A percentile compares a stretch with the other conserved stretches of the same genome.
phyloP scores from a whole-genome alignment of 2,888 invertebrate species.

The Eudemis profundana region DNA sequence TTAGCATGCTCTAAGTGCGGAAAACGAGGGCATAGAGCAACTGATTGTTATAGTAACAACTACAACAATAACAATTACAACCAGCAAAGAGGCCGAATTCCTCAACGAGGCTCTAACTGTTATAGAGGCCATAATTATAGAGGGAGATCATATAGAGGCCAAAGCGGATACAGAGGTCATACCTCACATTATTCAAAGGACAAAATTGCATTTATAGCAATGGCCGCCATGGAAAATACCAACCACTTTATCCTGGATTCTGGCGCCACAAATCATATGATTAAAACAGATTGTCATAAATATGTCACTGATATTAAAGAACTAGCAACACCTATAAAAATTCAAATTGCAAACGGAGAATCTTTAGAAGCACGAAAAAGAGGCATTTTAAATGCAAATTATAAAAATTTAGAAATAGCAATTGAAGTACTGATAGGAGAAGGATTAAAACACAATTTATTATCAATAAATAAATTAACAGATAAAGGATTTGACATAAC shows the following conservation, averaged over 20 bases:
- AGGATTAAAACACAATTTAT: conserved; percentile 8
- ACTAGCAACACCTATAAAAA: conserved; percentile 16
- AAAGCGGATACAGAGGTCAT: neutral
- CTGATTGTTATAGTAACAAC: neutral
- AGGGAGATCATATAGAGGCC: neutral
- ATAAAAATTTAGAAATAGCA: neutral
- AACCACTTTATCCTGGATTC: conserved; percentile 1
- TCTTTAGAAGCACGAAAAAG: neutral
- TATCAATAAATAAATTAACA: conserved; percentile 9
- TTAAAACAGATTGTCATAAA: conserved; percentile 14
- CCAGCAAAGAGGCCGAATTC: neutral
- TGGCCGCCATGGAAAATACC: conserved; percentile 12
- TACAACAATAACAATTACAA: neutral
- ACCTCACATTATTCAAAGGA: neutral
- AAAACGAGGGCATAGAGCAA: neutral
- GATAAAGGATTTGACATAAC: neutral
- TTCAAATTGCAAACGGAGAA: conserved; percentile 6
- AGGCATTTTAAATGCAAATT: conserved; percentile 2
- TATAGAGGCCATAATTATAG: conserved; percentile 1
- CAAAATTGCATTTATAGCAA: conserved; percentile 9
- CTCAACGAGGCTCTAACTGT: neutral
- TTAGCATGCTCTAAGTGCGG: neutral
- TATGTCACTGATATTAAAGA: conserved; percentile 1
- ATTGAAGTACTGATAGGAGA: neutral
- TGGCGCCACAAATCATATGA: conserved; percentile 5